These are phyloP conservation scores for Lacanobia wlatinum DNA, from an alignment of 2,888 invertebrate genomes.

Conservation along the genomic window DNA sequence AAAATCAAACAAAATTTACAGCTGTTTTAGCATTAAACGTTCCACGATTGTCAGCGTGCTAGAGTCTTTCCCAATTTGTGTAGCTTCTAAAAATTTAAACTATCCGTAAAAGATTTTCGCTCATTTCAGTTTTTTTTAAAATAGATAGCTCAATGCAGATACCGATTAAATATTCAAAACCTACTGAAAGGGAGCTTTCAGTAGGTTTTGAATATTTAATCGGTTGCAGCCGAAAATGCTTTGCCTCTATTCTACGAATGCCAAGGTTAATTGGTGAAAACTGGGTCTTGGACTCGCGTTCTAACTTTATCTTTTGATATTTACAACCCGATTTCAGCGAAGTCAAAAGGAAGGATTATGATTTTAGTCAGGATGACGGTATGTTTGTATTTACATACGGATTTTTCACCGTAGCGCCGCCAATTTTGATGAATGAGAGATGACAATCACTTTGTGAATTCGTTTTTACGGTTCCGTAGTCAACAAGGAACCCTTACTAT, in stretches of 20 bases:
- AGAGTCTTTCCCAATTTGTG: background rate
- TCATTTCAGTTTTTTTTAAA: background rate
- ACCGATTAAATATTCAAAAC: too few relatives aligned
- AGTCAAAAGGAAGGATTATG: background rate
- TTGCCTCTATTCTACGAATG: background rate
- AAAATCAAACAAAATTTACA: background rate
- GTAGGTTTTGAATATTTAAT: constrained; percentile 34
- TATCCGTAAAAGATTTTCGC: background rate
- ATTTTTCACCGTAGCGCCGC: too few relatives aligned
- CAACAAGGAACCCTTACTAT: too few relatives aligned
- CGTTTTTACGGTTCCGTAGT: too few relatives aligned
- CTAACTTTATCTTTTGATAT: background rate
- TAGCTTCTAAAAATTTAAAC: too few relatives aligned
- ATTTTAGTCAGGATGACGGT: too few relatives aligned
- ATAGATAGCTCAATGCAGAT: background rate
- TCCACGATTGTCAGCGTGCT: background rate
- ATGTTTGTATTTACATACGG: too few relatives aligned
- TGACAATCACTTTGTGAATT: too few relatives aligned
- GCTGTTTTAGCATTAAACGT: background rate
- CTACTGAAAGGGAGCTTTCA: background rate
- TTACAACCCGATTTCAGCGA: background rate
- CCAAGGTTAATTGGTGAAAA: constrained; percentile 12
- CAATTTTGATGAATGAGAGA: too few relatives aligned
- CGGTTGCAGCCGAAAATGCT: constrained; percentile 29
- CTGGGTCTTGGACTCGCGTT: background rate